Base-by-base conservation (phyloP, 2,113 vertebrate species). In the Pagrus major region DNA sequence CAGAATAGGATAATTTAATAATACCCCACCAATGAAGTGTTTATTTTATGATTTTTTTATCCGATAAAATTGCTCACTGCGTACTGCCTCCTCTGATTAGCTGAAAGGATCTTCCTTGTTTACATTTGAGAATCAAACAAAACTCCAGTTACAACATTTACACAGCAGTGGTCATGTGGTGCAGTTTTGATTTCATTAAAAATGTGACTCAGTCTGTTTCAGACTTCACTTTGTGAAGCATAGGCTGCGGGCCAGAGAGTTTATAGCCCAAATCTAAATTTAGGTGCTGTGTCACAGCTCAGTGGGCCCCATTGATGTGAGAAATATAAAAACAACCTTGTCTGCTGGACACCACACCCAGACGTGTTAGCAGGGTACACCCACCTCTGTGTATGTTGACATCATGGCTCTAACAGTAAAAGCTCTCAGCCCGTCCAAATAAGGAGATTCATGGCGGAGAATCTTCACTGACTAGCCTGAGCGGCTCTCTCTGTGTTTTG, bases 331-430 rank as follows among this genome's bases (percentile, higher is more conserved):
- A 93, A 83, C 87, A 76, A 71, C 81, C 82, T 88, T 92, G 91
- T 93, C 79, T 88, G 65, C 33, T 54, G 67, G 72, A 65, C 86
- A 79, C 90, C 91, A 90, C 93, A 91, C 93, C 92, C 90, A 88
- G 71, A 87, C 33, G 64, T 83, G 80, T 85, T 65, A 54, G 39
- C 58, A 56, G 85, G 86, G 27, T 51, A 58, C 80, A 85, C 91
- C 88, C 90, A 79, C 81, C 51, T 58, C 46, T 46, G 55, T 52
- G 54, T n/a, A 21, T 33, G 66, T 67, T 91, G 87, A 91, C 88
- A 81, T 90, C 86, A 91, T 76, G 41, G 58, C 58, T 49, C 31
- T 46, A 27, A 76, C 49, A 51, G 76, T 83, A 67, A 71, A 85
- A 66, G 6, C 76, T 58, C 64, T 75, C 39, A 42, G 16, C 9